Conservation (phyloP, 1,140 invertebrate genomes). For the Micrasema longulum region DNA sequence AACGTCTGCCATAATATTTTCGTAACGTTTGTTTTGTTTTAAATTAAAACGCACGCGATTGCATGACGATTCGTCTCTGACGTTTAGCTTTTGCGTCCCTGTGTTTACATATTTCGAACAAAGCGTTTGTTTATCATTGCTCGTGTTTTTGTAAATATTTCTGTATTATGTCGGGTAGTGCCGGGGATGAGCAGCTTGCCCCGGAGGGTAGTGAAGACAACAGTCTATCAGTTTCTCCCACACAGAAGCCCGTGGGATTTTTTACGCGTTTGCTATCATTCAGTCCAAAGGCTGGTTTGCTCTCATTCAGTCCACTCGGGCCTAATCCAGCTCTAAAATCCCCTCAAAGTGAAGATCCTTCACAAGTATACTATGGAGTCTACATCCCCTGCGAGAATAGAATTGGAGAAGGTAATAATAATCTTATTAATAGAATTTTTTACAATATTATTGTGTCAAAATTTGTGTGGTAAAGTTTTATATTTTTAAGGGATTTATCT, state of each 20-base stretch:
- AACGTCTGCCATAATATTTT: slow-evolving; percentile 10
- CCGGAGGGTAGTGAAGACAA: slow-evolving; percentile 4
- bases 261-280: slow-evolving; percentile 47
- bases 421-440: no score
- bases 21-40: neutral
- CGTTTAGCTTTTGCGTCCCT: slow-evolving; percentile 24
- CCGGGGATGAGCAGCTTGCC: slow-evolving; percentile 13
- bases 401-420: slow-evolving; percentile 67
- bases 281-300: no score
- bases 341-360: slow-evolving; percentile 56
- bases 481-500: no score
- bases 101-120: slow-evolving; percentile 36
- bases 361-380: slow-evolving; percentile 63
- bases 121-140: slow-evolving; percentile 36
- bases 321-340: slow-evolving; percentile 24
- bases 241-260: slow-evolving; percentile 44
- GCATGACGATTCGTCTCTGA: neutral
- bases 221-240: slow-evolving; percentile 9
- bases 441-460: no score
- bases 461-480: no score
- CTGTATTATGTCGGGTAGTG: slow-evolving; percentile 36
- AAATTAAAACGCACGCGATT: no score
- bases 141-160: slow-evolving; percentile 18
- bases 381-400: slow-evolving; percentile 67
- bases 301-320: slow-evolving; percentile 48